Evolutionary conservation across 1,140 invertebrate species (phyloP).

Genomic region (Lordiphosa collinella): DNA sequence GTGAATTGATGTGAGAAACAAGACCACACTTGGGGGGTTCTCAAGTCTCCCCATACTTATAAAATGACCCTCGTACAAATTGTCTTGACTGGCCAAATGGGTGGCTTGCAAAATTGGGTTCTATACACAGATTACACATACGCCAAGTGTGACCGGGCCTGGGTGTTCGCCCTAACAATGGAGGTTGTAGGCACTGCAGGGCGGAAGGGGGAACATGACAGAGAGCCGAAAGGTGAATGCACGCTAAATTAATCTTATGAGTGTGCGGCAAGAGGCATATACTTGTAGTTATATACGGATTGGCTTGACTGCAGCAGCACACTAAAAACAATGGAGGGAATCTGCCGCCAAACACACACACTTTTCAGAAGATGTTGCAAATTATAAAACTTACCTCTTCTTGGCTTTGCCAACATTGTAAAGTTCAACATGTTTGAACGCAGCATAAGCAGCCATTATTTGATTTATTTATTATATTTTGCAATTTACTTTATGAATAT

Average conservation of each 20-base stretch:
- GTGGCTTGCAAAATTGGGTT: conserved; percentile 43
- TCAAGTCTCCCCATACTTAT: no score
- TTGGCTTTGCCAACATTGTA: conserved; percentile 86
- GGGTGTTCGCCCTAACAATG: conserved; percentile 10
- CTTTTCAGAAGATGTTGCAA: not conserved
- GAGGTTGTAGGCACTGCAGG: no score
- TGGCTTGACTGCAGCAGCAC: conserved; percentile 1
- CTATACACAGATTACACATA: conserved; percentile 43
- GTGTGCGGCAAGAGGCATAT: conserved; percentile 31
- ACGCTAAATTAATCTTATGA: conserved; percentile 56
- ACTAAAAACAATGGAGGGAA: not conserved
- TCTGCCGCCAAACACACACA: not conserved
- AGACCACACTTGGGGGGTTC: no score
- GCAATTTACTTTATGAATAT: conserved; percentile 32
- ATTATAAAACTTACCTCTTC: conserved; percentile 81
- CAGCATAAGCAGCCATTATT: conserved; percentile 85
- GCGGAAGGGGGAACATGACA: not conserved
- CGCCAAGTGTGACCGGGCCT: conserved; percentile 32
- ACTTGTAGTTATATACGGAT: conserved; percentile 17
- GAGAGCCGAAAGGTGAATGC: conserved; percentile 54
- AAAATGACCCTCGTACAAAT: no score
- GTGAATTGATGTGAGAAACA: no score
- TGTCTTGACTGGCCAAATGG: conserved; percentile 8
- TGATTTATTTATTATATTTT: conserved; percentile 15
- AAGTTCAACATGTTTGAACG: conserved; percentile 86